These are phyloP conservation scores for Bubo scandiacus DNA, from an alignment of 2,113 vertebrate species.

Conservation along the genomic window DNA sequence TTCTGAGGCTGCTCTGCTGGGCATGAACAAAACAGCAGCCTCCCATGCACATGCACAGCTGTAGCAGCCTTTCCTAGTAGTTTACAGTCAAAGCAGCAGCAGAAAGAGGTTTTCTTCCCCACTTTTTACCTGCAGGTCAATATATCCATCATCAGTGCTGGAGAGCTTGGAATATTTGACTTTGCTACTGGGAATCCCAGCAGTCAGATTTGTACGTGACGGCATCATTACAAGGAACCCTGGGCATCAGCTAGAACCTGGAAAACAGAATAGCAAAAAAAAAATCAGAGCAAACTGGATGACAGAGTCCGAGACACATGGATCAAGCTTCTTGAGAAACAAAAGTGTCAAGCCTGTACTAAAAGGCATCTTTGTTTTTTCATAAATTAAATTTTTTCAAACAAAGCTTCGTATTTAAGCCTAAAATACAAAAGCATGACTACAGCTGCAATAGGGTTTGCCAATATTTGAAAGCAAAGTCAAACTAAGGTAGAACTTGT, in stretches of 20 bases:
- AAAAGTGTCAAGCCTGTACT: not conserved
- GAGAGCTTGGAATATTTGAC: constrained; percentile 92
- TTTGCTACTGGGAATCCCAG: constrained; percentile 81
- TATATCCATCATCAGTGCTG: constrained; percentile 93
- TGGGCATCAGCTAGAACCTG: constrained; percentile 46
- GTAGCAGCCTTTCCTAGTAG: rapidly evolving
- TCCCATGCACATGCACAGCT: not conserved
- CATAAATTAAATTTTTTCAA: not conserved
- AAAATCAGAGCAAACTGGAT: not conserved
- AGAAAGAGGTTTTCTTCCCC: not conserved
- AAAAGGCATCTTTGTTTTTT: not conserved
- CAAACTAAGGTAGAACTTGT: not conserved
- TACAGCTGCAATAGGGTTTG: not conserved
- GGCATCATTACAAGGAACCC: constrained; percentile 80
- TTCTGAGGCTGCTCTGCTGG: not conserved
- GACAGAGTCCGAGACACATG: rapidly evolving
- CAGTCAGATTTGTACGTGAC: constrained; percentile 77
- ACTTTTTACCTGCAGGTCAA: constrained; percentile 88
- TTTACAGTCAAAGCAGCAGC: not conserved
- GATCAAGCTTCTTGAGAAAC: not conserved
- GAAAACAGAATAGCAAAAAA: not conserved
- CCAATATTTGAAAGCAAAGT: not conserved
- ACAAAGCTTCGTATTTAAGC: not conserved
- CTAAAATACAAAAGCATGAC: not conserved
- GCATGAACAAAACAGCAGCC: not conserved